phyloP scores from a whole-genome alignment of 2,888 invertebrate species.

The Palloptera scutellata region DNA sequence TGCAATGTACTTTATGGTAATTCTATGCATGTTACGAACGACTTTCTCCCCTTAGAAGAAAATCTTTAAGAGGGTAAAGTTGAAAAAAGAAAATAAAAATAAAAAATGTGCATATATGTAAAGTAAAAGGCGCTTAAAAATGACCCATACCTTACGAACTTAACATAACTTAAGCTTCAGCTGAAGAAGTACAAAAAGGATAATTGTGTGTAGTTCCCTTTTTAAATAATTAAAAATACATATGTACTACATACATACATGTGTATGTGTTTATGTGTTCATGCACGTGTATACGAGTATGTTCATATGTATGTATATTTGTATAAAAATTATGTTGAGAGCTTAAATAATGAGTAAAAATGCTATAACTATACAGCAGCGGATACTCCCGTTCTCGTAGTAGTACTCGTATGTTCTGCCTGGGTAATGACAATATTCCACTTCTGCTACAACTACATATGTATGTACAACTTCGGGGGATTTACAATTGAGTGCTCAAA shows the following conservation, averaged over 20 bases:
- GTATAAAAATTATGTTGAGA: conserved; percentile 18
- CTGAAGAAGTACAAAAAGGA: conserved; percentile 20
- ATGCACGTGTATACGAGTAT: neutral
- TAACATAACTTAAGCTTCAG: neutral
- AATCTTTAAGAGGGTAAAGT: no score
- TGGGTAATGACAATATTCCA: conserved; percentile 17
- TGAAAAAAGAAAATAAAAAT: neutral
- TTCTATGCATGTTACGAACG: no score
- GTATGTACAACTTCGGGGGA: no score
- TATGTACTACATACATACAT: neutral
- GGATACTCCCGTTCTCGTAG: neutral
- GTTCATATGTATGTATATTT: neutral
- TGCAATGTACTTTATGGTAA: conserved; percentile 34
- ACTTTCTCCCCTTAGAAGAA: no score
- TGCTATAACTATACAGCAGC: neutral
- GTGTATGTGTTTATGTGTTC: neutral
- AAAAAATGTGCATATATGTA: conserved; percentile 43
- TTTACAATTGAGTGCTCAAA: no score
- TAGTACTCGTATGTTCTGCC: no score
- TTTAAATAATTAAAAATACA: conserved; percentile 30
- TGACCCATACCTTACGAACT: conserved; percentile 42
- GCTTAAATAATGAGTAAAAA: conserved; percentile 26
- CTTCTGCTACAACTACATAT: no score
- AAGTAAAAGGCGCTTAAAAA: conserved; percentile 48
- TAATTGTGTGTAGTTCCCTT: conserved; percentile 32